phyloP scores from a whole-genome alignment of 1,140 invertebrate genomes.

The Drosophila lini region DNA sequence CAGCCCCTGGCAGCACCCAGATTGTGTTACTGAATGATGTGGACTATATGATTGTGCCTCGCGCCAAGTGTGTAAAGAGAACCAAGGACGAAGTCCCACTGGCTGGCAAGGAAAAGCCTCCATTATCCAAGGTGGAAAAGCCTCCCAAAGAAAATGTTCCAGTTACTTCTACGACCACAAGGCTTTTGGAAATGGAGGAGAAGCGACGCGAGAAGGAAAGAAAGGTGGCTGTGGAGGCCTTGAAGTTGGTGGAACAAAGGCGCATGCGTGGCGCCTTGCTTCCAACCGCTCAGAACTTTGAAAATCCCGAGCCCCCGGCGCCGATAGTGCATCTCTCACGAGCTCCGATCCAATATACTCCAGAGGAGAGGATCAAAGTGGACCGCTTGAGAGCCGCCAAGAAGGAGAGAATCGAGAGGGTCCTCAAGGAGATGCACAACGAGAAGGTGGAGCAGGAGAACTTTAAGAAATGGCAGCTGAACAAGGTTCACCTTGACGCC shows the following conservation, averaged over 20 bases:
- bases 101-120: neutral
- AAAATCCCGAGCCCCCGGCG: neutral
- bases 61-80: slow-evolving; percentile 6
- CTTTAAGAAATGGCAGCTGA: neutral
- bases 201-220: slow-evolving; percentile 57
- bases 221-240: slow-evolving; percentile 58
- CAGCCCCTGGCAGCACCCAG: slow-evolving; percentile 11
- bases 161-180: neutral
- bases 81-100: neutral
- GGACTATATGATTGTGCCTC: slow-evolving; percentile 18
- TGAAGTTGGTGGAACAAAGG: slow-evolving; percentile 60
- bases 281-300: neutral
- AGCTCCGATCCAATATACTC: slow-evolving; percentile 32
- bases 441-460: slow-evolving; percentile 5
- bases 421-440: slow-evolving; percentile 55
- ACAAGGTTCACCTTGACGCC: neutral
- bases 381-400: slow-evolving; percentile 44
- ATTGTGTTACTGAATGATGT: slow-evolving; percentile 14
- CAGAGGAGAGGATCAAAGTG: slow-evolving; percentile 49
- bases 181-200: slow-evolving; percentile 8
- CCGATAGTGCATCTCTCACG: slow-evolving; percentile 42
- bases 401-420: slow-evolving; percentile 51
- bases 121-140: neutral
- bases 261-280: slow-evolving; percentile 34
- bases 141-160: neutral